Conservation (phyloP, 1,140 invertebrate species). For the Drosophila lacteicornis region DNA sequence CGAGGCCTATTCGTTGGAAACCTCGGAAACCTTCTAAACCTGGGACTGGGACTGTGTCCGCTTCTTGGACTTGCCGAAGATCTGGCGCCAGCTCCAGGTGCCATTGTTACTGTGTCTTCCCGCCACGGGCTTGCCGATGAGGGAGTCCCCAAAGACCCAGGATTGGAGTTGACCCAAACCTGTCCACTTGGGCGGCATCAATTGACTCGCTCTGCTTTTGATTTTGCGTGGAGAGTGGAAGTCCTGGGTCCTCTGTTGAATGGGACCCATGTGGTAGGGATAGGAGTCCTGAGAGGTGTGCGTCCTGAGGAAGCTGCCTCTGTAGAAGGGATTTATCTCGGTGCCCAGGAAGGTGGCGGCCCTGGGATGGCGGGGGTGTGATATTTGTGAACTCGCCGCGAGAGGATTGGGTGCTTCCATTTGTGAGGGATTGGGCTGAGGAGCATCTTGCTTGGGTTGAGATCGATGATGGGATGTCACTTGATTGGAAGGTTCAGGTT, state of each 20-base stretch:
- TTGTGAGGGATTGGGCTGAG: too few species aligned
- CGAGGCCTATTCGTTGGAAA: constrained; percentile 11
- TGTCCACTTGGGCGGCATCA: not conserved
- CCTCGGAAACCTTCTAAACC: too few species aligned
- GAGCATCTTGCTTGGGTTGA: too few species aligned
- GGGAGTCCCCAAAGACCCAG: constrained; percentile 23
- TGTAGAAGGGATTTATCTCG: constrained; percentile 30
- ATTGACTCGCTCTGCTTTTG: not conserved
- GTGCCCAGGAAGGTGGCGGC: constrained; percentile 9
- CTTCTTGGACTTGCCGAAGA: constrained; percentile 12
- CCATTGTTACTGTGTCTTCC: not conserved
- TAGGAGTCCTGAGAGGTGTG: not conserved
- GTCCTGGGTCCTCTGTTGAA: not conserved
- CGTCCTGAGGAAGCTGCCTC: constrained; percentile 47
- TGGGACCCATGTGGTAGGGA: not conserved
- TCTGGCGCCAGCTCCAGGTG: constrained; percentile 27
- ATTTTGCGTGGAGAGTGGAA: not conserved
- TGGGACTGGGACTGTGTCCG: too few species aligned
- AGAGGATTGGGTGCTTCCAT: too few species aligned
- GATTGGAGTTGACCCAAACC: not conserved
- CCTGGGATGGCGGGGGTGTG: not conserved
- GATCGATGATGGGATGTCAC: too few species aligned
- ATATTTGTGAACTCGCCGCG: too few species aligned
- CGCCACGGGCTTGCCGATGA: not conserved
- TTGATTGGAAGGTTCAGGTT: too few species aligned